Conservation (phyloP, 2,797 vertebrate genomes). For the Sebastes iracundus region DNA sequence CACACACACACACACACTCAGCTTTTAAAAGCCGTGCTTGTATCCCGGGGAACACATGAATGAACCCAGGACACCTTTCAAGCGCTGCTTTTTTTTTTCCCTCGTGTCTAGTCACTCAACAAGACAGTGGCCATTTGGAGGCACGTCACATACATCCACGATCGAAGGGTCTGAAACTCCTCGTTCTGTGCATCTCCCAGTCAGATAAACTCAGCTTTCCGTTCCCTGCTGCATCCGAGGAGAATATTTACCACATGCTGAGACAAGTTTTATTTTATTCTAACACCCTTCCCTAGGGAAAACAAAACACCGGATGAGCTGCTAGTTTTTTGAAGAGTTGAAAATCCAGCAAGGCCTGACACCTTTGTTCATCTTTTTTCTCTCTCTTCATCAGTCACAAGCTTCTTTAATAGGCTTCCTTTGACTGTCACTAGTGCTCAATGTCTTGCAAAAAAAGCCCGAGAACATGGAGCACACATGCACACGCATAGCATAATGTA, state of each 20-base stretch:
- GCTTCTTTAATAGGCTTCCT: constrained; percentile 56
- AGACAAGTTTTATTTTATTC: constrained; percentile 75
- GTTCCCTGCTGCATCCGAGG: constrained; percentile 41
- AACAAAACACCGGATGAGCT: constrained; percentile 69
- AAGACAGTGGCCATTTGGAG: constrained; percentile 45
- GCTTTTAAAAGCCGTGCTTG: background rate
- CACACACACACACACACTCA: constrained; percentile 19
- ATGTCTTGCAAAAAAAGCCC: constrained; percentile 22
- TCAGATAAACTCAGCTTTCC: constrained; percentile 44
- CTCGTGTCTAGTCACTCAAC: background rate
- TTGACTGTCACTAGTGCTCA: constrained; percentile 65
- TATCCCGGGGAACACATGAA: background rate
- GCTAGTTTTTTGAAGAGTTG: constrained; percentile 61
- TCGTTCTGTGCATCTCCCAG: constrained; percentile 19
- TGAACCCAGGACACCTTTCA: constrained; percentile 24
- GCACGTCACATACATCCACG: constrained; percentile 37
- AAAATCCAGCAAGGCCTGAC: constrained; percentile 67
- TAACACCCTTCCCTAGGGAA: constrained; percentile 56
- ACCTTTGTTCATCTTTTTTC: constrained; percentile 58
- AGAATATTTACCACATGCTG: constrained; percentile 76
- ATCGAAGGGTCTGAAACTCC: constrained; percentile 16
- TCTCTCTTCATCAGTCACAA: constrained; percentile 62
- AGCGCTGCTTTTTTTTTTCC: background rate
- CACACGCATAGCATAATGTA: background rate
- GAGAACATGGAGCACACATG: constrained; percentile 6